Percentiles rank a stretch among this genome's conserved stretches.
phyloP scores from a whole-genome alignment of 2,797 vertebrate species.

The Phalloptychus januarius region DNA sequence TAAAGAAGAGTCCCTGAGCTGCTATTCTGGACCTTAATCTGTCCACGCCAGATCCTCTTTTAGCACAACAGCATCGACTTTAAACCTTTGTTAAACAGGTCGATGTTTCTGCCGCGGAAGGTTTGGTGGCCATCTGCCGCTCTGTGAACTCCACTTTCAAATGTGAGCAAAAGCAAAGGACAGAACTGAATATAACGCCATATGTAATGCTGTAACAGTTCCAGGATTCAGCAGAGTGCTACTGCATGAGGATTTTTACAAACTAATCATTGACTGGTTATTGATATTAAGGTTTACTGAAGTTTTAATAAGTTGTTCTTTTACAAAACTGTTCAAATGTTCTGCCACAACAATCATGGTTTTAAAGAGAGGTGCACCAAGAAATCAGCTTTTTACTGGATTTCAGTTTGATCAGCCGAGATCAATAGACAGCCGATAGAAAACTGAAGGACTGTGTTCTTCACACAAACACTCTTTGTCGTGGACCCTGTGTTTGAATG shows the following conservation, averaged over 20 bases:
- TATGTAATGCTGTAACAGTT: neutral
- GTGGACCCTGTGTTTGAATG: neutral
- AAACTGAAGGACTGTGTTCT: neutral
- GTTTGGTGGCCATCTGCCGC: slow-evolving; percentile 67
- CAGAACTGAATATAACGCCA: slow-evolving; percentile 43
- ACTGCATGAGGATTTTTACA: neutral
- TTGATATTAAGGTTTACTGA: neutral
- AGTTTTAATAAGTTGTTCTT: neutral
- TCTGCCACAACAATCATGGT: neutral
- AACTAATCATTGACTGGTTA: neutral
- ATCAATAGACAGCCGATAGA: neutral
- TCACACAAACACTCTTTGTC: neutral
- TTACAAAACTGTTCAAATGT: neutral
- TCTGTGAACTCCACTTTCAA: slow-evolving; percentile 53
- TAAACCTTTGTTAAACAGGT: slow-evolving; percentile 72
- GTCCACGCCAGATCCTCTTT: slow-evolving; percentile 61
- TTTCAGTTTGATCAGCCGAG: neutral
- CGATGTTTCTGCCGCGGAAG: slow-evolving; percentile 55
- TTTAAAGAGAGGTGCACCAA: neutral
- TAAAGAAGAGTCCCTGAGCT: slow-evolving; percentile 43
- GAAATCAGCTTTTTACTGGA: neutral
- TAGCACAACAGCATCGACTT: slow-evolving; percentile 49
- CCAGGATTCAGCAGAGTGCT: neutral
- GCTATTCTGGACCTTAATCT: slow-evolving; percentile 60
- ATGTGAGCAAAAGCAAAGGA: slow-evolving; percentile 39